Conservation (phyloP, 2,797 vertebrate species). For the Myotis daubentonii region DNA sequence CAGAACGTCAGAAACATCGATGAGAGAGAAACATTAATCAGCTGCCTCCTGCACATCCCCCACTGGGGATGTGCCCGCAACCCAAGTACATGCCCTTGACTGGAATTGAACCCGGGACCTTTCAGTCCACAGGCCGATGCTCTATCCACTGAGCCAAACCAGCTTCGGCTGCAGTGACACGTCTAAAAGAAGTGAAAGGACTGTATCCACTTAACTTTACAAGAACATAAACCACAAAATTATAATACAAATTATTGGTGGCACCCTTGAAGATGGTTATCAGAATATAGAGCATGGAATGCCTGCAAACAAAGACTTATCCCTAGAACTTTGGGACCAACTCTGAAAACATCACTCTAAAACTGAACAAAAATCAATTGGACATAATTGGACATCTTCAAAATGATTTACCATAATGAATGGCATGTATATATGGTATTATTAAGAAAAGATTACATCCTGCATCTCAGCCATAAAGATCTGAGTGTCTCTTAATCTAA, state of each 20-base stretch:
- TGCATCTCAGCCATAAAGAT: background rate
- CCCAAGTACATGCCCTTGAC: no score
- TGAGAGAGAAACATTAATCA: no score
- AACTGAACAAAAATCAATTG: background rate
- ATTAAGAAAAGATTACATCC: background rate
- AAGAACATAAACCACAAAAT: conserved; percentile 30
- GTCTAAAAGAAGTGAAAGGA: background rate
- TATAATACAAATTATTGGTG: background rate
- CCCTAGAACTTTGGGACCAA: background rate
- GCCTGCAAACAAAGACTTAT: background rate
- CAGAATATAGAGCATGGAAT: background rate
- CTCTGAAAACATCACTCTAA: background rate
- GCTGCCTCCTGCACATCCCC: no score
- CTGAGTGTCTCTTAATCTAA: background rate
- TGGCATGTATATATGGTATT: background rate
- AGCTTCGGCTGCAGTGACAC: no score
- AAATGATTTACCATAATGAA: background rate
- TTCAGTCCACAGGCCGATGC: no score
- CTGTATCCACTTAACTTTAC: conserved; percentile 10
- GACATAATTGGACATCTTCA: background rate
- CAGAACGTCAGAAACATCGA: no score
- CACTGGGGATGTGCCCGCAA: no score
- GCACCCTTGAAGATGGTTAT: background rate
- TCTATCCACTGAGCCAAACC: no score
- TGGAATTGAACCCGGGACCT: no score